A percentile compares a stretch with the other conserved stretches of the same genome.
Conservation (phyloP, 2,888 invertebrate genomes). For the Orthosia incerta region DNA sequence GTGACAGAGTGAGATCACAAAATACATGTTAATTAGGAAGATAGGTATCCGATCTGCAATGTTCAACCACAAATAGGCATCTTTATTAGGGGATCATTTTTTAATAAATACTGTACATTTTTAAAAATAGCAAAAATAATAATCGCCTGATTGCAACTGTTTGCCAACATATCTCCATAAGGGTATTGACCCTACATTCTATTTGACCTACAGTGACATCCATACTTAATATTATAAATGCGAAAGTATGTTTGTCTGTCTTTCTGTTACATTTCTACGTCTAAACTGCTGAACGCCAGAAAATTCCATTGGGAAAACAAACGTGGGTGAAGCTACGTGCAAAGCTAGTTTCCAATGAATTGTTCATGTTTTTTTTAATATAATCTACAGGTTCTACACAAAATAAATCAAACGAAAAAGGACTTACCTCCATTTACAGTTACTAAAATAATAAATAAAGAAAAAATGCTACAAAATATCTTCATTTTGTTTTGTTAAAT, state of each 20-base stretch:
- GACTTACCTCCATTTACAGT: slow-evolving; percentile 57
- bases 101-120: no score
- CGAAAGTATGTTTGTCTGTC: no score
- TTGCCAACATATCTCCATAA: neutral
- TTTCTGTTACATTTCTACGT: no score
- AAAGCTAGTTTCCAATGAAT: neutral
- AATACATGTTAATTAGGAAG: no score
- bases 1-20: no score
- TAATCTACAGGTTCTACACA: neutral
- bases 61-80: no score
- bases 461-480: slow-evolving; percentile 34
- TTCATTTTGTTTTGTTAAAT: slow-evolving; percentile 45
- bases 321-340: no score
- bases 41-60: no score
- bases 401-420: neutral
- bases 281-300: no score
- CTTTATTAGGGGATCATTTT: no score
- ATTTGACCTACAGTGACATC: neutral
- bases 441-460: slow-evolving; percentile 42
- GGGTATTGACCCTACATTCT: neutral
- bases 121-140: neutral
- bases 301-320: no score
- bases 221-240: no score
- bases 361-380: neutral
- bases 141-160: neutral